Evolutionary conservation across 2,888 invertebrate species (phyloP), one percentile per base, ranked within the genome.

Genomic region (Caenorhabditis sulstoni): DNA sequence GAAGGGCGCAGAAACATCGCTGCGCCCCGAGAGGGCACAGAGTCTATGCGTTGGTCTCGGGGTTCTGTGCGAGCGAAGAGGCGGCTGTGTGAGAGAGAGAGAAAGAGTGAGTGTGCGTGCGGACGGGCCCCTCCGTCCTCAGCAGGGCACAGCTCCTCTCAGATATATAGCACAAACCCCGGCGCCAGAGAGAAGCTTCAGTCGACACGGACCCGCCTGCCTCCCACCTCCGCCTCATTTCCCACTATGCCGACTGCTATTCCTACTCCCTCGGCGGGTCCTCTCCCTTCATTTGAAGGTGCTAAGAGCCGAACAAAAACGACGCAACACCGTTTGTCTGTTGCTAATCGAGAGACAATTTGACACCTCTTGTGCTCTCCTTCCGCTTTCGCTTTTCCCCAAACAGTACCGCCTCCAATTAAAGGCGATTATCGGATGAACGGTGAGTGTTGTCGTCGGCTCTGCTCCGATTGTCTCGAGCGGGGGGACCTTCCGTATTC

Each of bases 311-410:
- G 29, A 29, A 29, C 29, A 44, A 49, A 0, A 16, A 20, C 35
- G 11, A 57, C 66, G 55, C 55, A 57, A 66, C 29, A 29, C n/a
- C n/a, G n/a, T n/a, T 29, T 29, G 29, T 49, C 37, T 22, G 12
- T n/a, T 12, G 3, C 23, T 68, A 68, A 68, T 68, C 68, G 68
- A 44, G 29, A 53, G 41, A 39, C 35, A 71, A 71, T 71, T 71
- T 71, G 71, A 71, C 71, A 71, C 71, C 62, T 39, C 11, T 41
- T 41, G 29, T 29, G 29, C 29, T 41, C 41, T 49, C 39, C 66
- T 66, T 68, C 67, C 67, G 67, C 41, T 67, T 68, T 68, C 29
- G 41, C 37, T 7, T 18, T 14, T 53, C 18, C n/a, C n/a, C 49
- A 5, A 50, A 52, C 52, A 49, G 22, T 22, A 16, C 39, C 18